phyloP scores from a whole-genome alignment of 2,113 vertebrate species.

The Myotis brandtii region DNA sequence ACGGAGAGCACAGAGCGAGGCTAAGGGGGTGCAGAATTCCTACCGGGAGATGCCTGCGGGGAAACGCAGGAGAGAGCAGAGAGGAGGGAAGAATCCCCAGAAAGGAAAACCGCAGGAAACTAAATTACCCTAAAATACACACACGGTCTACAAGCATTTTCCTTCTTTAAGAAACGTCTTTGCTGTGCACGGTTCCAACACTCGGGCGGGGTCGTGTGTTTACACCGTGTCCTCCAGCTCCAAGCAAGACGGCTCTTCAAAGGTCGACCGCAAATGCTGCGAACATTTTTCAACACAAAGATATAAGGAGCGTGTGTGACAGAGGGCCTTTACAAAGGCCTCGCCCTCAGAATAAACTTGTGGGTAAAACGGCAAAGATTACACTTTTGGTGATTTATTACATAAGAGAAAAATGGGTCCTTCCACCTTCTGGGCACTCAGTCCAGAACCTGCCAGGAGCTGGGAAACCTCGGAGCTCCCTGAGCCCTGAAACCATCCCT shows the following conservation, averaged over 20 bases:
- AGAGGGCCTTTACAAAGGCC: conserved; percentile 46
- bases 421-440: conserved; percentile 10
- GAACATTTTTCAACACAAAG: conserved; percentile 57
- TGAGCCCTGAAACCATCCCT: neutral
- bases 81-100: neutral
- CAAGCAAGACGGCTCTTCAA: conserved; percentile 55
- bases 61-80: neutral
- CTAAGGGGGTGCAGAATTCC: neutral
- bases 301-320: neutral
- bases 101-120: neutral
- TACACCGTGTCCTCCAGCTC: conserved; percentile 1
- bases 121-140: conserved; percentile 36
- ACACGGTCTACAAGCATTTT: neutral
- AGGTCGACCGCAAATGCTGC: neutral
- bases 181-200: neutral
- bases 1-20: neutral
- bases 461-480: neutral
- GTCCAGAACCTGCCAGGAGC: neutral
- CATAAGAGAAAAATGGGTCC: neutral
- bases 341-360: conserved; percentile 31
- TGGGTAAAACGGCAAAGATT: conserved; percentile 42
- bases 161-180: neutral
- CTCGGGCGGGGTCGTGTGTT: neutral
- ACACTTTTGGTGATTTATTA: conserved; percentile 61
- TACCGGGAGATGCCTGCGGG: neutral